phyloP scores from a whole-genome alignment of 1,140 invertebrate genomes.

The Drosophila saltans region DNA sequence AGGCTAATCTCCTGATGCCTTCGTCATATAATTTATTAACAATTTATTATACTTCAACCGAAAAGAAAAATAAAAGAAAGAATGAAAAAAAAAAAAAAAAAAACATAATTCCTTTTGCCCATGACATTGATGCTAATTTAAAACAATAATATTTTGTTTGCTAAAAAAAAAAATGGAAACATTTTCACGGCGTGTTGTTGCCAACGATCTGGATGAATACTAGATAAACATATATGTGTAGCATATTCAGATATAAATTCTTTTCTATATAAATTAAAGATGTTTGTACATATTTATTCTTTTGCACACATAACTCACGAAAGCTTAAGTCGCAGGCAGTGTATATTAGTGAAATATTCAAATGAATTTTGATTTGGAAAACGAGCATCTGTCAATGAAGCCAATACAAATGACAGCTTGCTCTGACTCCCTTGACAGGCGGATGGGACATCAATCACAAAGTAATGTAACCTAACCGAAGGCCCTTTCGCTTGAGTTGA shows the following conservation, averaged over 20 bases:
- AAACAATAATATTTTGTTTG: slow-evolving; percentile 68
- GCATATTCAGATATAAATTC: background rate
- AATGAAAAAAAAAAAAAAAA: background rate
- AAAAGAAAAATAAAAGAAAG: background rate
- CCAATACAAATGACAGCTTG: slow-evolving; percentile 54
- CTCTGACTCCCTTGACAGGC: slow-evolving; percentile 19
- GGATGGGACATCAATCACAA: slow-evolving; percentile 67
- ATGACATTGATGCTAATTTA: slow-evolving; percentile 80
- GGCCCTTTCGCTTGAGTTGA: slow-evolving; percentile 37
- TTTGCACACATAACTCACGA: background rate
- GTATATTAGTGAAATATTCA: slow-evolving; percentile 5
- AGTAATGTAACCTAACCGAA: slow-evolving; percentile 11
- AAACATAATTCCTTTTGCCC: slow-evolving; percentile 60
- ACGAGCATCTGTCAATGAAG: slow-evolving; percentile 24
- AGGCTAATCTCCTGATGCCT: slow-evolving; percentile 30
- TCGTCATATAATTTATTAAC: slow-evolving; percentile 10
- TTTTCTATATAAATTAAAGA: slow-evolving; percentile 2
- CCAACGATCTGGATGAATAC: background rate
- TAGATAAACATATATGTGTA: no score
- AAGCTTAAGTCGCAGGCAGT: slow-evolving; percentile 2
- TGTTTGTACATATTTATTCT: background rate
- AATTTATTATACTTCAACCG: slow-evolving; percentile 31
- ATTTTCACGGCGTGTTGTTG: slow-evolving; percentile 22
- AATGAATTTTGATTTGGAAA: slow-evolving; percentile 11
- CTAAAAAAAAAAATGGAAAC: slow-evolving; percentile 20